Evolutionary conservation across 2,888 invertebrate genomes (phyloP), one percentile per base, ranked within the genome.

Genomic region (Sicus ferrugineus): DNA sequence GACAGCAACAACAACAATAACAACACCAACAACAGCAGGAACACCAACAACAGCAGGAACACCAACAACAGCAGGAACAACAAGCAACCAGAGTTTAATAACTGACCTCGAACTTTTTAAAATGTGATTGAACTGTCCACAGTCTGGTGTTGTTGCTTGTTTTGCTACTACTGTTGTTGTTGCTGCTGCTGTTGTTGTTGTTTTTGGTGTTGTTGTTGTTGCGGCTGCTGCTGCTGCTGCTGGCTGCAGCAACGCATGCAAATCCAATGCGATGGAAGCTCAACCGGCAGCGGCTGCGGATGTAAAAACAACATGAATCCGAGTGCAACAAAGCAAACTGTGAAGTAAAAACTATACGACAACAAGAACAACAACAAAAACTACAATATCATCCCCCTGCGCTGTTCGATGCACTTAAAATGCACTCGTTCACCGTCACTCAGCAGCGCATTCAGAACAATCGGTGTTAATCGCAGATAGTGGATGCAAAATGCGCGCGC

Each of bases 21-120:
- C n/a, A n/a, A n/a, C n/a, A n/a, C n/a, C n/a, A n/a, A n/a, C n/a
- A n/a, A n/a, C n/a, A n/a, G n/a, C n/a, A n/a, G n/a, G n/a, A n/a
- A n/a, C n/a, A n/a, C n/a, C n/a, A n/a, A n/a, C n/a, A n/a, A n/a
- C n/a, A n/a, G n/a, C n/a, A n/a, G n/a, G n/a, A n/a, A n/a, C n/a
- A n/a, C n/a, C n/a, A n/a, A n/a, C n/a, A 50, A 21, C 50, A 50
- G 19, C 50, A 21, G 19, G 21, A 21, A 23, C 4, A 50, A 23
- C 50, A 21, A 26, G 3, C 23, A 54, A 7, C 26, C 14, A 62
- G 50, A 52, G 68, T 69, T 65, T 59, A 65, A 65, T 69, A 69
- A 65, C 69, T 69, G 69, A 69, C 69, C 69, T 69, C 69, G 69
- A 69, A 65, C 69, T 69, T 65, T 69, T 69, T 69, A 50, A 65